These are phyloP conservation scores for Stomatorhinus ivindoensis DNA, from an alignment of 2,113 vertebrate species.

Conservation along the genomic window DNA sequence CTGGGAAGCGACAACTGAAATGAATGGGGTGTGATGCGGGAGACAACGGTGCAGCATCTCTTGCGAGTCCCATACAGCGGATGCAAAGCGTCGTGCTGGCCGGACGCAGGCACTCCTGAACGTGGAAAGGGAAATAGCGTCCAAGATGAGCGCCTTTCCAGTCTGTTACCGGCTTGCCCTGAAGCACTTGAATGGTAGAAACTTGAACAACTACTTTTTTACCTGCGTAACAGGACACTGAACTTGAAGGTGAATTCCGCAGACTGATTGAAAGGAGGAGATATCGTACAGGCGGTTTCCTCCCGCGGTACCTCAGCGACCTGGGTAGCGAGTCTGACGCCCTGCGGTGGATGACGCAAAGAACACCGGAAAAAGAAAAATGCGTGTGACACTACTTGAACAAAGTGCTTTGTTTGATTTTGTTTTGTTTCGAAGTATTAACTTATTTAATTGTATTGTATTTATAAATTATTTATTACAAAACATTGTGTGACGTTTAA, in stretches of 20 bases:
- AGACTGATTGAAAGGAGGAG: neutral
- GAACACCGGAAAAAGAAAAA: neutral
- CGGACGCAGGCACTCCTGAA: neutral
- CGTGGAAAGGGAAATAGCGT: conserved; percentile 3
- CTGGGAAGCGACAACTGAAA: conserved; percentile 52
- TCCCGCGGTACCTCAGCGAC: neutral
- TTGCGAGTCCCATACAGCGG: neutral
- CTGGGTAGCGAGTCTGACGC: neutral
- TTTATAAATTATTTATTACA: conserved; percentile 17
- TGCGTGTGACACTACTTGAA: conserved; percentile 30
- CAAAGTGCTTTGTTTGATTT: conserved; percentile 9
- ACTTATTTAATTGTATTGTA: neutral
- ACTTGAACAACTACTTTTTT: conserved; percentile 21
- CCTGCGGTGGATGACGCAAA: neutral
- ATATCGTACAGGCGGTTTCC: neutral
- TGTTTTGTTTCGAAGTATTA: neutral
- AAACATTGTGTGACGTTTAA: neutral
- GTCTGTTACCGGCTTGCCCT: neutral
- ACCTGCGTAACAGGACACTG: conserved; percentile 24
- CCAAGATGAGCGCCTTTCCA: conserved; percentile 7
- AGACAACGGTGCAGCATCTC: neutral
- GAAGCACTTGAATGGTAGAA: neutral
- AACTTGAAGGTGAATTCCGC: conserved; percentile 37
- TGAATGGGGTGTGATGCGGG: neutral
- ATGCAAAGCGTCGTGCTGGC: neutral